A percentile compares a stretch with the other conserved stretches of the same genome.
Evolutionary conservation across 2,888 invertebrate species (phyloP).

Genomic region (Lepetodrilus schrolli): DNA sequence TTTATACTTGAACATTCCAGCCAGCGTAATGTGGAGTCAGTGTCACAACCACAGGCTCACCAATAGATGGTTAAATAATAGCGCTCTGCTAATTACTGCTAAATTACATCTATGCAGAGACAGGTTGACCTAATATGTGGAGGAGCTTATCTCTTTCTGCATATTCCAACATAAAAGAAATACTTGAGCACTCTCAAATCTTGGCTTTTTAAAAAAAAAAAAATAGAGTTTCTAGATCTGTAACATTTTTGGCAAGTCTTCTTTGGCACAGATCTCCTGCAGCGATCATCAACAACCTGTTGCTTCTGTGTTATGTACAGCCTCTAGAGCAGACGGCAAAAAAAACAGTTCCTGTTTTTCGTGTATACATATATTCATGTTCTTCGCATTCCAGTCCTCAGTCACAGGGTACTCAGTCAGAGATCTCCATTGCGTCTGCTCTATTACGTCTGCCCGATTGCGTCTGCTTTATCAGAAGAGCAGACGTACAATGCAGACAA

Average conservation of each 20-base stretch:
- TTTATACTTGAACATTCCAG: too few relatives aligned
- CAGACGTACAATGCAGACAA: too few relatives aligned
- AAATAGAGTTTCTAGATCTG: constrained; percentile 8
- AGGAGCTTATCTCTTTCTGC: neutral
- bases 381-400: neutral
- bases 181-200: neutral
- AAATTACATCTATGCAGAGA: neutral
- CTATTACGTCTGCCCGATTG: too few relatives aligned
- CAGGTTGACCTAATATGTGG: neutral
- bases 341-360: neutral
- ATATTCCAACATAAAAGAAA: constrained; percentile 15
- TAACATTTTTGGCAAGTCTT: constrained; percentile 7
- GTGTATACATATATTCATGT: constrained; percentile 18
- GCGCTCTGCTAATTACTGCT: neutral
- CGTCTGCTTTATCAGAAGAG: too few relatives aligned
- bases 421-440: too few relatives aligned
- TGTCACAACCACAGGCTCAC: neutral
- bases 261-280: neutral
- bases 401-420: neutral
- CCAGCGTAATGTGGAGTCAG: too few relatives aligned
- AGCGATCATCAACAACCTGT: constrained; percentile 4
- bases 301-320: neutral
- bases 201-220: too few relatives aligned
- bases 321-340: constrained; percentile 4
- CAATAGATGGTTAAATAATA: too few relatives aligned